Base-by-base conservation (phyloP, 1,140 invertebrate species). In the Drosophila bifasciata region DNA sequence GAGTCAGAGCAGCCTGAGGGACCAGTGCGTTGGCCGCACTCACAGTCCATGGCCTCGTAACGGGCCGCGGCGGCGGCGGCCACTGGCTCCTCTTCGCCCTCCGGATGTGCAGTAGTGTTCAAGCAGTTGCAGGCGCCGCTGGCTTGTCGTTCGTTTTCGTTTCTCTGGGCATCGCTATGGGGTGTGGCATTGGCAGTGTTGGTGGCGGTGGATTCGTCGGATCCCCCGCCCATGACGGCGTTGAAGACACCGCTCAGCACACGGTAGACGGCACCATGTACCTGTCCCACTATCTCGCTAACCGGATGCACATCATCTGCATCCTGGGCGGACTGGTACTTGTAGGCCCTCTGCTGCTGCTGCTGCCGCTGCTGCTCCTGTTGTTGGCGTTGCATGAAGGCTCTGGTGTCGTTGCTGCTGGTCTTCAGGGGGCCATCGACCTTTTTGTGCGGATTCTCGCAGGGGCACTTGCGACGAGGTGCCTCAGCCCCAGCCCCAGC, bases 401-500 rank as follows among this genome's bases (percentile, higher is more conserved):
- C 40, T 23, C 13, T 66, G 48, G 7, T 50, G 13, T n/a, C 55
- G 5, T 44, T 28, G 15, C 45, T 56, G 36, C 32, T 59, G 17
- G 48, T 57, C 40, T 53, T 69, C n/a, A 66, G 1, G 17, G 56
- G 11, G 13, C 45, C 40, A 0, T 58, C 67, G 1, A 43, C 32
- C 1, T 53, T 60, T 6, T 60, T 55, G 5, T 50, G 52, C 1
- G 28, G 25, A 36, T 83, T 67, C 8, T 88, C 79, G 50, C 84
- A 89, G 1, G 84, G 84, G 8, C 84, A 88, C 6, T 76, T 83
- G 45, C 59, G 61, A 0, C 70, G 62, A n/a, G 66, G 23, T 1
- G 36, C 43, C 11, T 51, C 40, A 1, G 32, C 15, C 8, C 28
- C n/a, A n/a, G n/a, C n/a, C n/a, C n/a, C n/a, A n/a, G n/a, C n/a